These are phyloP conservation scores for Drosophila formosana DNA, from an alignment of 2,888 invertebrate genomes.

Conservation along the genomic window DNA sequence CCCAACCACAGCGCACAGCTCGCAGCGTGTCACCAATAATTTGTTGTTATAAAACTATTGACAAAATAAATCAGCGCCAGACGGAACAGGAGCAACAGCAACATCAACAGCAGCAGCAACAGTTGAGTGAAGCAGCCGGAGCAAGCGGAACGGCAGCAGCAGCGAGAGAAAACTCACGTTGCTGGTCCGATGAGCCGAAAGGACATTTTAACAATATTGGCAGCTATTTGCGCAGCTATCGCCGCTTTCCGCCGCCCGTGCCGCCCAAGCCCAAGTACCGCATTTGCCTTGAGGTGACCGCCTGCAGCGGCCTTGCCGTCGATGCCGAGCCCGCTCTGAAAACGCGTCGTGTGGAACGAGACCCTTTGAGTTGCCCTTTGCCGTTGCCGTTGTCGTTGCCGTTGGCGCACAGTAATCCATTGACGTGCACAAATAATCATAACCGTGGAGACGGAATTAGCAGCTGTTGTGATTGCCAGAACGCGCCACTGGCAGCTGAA, in stretches of 20 bases:
- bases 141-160: neutral
- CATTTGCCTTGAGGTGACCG: slow-evolving; percentile 51
- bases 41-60: slow-evolving; percentile 83
- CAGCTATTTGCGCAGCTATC: slow-evolving; percentile 39
- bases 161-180: neutral
- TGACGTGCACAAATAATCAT: slow-evolving; percentile 16
- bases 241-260: slow-evolving; percentile 60
- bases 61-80: slow-evolving; percentile 52
- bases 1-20: slow-evolving; percentile 46
- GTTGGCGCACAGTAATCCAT: neutral
- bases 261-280: slow-evolving; percentile 65
- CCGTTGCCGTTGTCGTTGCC: neutral
- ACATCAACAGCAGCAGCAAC: slow-evolving; percentile 30
- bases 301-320: slow-evolving; percentile 28
- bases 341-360: slow-evolving; percentile 56
- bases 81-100: slow-evolving; percentile 29
- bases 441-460: slow-evolving; percentile 8
- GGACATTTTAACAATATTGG: slow-evolving; percentile 29
- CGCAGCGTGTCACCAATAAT: slow-evolving; percentile 77
- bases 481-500: slow-evolving; percentile 36
- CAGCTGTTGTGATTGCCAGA: slow-evolving; percentile 38
- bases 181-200: slow-evolving; percentile 26
- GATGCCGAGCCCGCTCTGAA: slow-evolving; percentile 63
- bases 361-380: slow-evolving; percentile 8
- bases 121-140: slow-evolving; percentile 17